Evolutionary conservation across 1,140 invertebrate genomes (phyloP).

Genomic region (Drosophila micromelanica): DNA sequence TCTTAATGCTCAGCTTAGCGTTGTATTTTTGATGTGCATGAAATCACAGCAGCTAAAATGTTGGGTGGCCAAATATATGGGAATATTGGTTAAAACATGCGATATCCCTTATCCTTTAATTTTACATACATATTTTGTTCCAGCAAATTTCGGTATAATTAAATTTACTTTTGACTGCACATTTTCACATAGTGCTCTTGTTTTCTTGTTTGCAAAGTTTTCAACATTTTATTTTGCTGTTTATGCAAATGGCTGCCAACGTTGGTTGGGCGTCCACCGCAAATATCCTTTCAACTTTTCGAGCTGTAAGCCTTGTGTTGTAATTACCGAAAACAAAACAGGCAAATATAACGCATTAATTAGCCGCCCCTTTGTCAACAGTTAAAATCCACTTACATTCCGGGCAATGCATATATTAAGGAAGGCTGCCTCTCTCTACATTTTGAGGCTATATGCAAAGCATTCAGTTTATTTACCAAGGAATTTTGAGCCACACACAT

Average conservation of each 20-base stretch:
- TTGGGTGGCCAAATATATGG: slow-evolving; percentile 5
- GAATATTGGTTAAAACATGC: slow-evolving; percentile 16
- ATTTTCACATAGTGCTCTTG: slow-evolving; percentile 6
- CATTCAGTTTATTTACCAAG: slow-evolving; percentile 6
- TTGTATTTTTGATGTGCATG: slow-evolving; percentile 20
- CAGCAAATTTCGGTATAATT: slow-evolving; percentile 26
- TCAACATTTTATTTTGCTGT: slow-evolving; percentile 40
- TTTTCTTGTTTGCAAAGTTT: slow-evolving; percentile 26
- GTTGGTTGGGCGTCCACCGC: background rate
- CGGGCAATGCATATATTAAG: background rate
- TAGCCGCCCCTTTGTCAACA: slow-evolving; percentile 38
- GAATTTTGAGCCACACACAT: slow-evolving; percentile 5
- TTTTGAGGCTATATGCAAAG: slow-evolving; percentile 14
- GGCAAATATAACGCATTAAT: slow-evolving; percentile 68
- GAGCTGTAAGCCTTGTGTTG: slow-evolving; percentile 12
- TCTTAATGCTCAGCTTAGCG: background rate
- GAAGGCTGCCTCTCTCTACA: background rate
- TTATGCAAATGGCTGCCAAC: slow-evolving; percentile 62
- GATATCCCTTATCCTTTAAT: background rate
- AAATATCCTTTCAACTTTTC: slow-evolving; percentile 16
- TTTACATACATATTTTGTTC: background rate
- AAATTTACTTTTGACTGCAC: slow-evolving; percentile 21
- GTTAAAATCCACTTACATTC: slow-evolving; percentile 13
- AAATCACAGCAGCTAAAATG: slow-evolving; percentile 5
- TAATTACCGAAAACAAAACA: slow-evolving; percentile 32